Conservation (phyloP, 2,888 invertebrate genomes). For the Apodemia mormo region DNA sequence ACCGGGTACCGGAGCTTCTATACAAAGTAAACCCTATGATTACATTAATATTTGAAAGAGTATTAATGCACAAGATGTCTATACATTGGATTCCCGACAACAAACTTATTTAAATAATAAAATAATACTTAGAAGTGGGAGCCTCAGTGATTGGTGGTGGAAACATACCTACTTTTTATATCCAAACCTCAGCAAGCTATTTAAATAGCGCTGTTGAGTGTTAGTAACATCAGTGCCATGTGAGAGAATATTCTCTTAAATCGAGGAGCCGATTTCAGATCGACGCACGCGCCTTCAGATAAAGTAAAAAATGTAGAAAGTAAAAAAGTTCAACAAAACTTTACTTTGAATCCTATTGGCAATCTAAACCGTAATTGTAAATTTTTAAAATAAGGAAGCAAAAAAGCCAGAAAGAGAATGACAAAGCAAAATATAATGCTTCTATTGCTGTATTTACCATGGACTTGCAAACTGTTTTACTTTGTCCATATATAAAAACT, state of each 20-base stretch:
- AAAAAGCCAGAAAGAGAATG: too few species aligned
- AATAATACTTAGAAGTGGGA: neutral
- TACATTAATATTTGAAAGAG: neutral
- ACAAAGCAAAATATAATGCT: too few species aligned
- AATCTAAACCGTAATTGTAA: too few species aligned
- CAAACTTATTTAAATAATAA: neutral
- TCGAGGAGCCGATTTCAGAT: neutral
- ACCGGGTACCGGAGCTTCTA: too few species aligned
- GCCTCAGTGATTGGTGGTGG: neutral
- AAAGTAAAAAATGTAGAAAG: neutral
- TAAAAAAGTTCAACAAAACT: too few species aligned
- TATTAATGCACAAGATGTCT: neutral
- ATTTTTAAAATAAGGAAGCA: too few species aligned
- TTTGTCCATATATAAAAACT: too few species aligned
- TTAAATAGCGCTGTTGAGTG: too few species aligned
- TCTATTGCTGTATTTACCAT: too few species aligned
- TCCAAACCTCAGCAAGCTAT: neutral
- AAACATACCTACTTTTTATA: constrained; percentile 2
- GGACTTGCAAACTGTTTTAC: too few species aligned
- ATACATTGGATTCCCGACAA: neutral
- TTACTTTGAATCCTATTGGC: too few species aligned
- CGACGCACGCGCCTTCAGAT: neutral
- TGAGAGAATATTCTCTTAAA: neutral
- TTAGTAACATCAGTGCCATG: too few species aligned
- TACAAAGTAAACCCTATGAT: neutral